Evolutionary conservation across 2,888 invertebrate species (phyloP).

Genomic region (Zygaena filipendulae): DNA sequence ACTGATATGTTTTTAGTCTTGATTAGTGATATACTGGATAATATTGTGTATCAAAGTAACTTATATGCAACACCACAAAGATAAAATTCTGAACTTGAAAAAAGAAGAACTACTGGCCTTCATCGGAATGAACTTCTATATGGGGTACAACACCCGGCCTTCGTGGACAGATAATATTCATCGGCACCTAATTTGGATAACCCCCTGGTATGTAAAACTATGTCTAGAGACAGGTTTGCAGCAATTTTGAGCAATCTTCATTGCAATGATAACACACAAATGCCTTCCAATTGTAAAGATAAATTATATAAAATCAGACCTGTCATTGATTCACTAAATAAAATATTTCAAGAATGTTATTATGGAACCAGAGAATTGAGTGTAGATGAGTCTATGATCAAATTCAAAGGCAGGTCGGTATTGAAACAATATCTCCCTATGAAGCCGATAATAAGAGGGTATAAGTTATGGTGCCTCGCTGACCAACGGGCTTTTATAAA

Average conservation of each 20-base stretch:
- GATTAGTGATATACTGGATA: constrained; percentile 10
- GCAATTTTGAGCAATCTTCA: constrained; percentile 1
- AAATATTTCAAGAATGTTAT: constrained; percentile 16
- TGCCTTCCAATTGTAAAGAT: constrained; percentile 1
- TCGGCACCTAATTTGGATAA: constrained; percentile 1
- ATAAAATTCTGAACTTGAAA: constrained; percentile 18
- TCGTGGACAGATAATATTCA: not conserved
- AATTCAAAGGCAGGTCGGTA: constrained; percentile 17
- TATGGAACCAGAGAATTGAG: constrained; percentile 18
- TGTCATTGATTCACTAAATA: constrained; percentile 15
- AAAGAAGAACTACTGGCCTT: constrained; percentile 19
- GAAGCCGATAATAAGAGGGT: constrained; percentile 26
- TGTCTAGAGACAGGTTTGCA: not conserved
- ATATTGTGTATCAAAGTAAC: constrained; percentile 15
- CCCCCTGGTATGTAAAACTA: not conserved
- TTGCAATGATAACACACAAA: constrained; percentile 4
- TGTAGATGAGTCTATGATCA: constrained; percentile 20
- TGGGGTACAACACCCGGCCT: not conserved
- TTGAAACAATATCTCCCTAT: constrained; percentile 25
- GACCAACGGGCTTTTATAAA: constrained; percentile 15
- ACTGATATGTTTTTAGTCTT: constrained; percentile 16
- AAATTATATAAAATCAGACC: constrained; percentile 13
- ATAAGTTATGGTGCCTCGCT: constrained; percentile 18
- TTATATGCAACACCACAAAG: constrained; percentile 17
- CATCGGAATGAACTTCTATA: constrained; percentile 15